A percentile compares a stretch with the other conserved stretches of the same genome.
Conservation (phyloP, 1,140 invertebrate species). For the Cryptotermes secundus region DNA sequence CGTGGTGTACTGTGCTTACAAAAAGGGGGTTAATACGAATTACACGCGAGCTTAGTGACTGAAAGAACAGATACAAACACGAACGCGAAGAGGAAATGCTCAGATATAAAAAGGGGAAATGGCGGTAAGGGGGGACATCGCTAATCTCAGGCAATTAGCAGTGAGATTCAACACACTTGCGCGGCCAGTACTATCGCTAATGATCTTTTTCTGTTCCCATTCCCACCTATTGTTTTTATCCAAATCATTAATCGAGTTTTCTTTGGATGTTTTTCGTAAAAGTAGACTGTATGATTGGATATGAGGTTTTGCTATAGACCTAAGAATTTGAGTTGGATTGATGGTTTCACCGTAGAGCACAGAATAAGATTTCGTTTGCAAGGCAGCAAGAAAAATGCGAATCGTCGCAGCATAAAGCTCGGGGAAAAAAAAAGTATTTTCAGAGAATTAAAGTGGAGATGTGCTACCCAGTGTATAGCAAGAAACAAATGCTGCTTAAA, state of each 20-base stretch:
- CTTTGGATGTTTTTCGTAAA: not conserved
- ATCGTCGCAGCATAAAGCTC: too few species aligned
- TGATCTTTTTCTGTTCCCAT: not conserved
- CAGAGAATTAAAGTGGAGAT: too few species aligned
- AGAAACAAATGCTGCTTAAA: too few species aligned
- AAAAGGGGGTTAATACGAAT: not conserved
- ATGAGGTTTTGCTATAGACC: too few species aligned
- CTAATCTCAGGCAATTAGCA: not conserved
- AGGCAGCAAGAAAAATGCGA: too few species aligned
- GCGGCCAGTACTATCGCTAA: not conserved
- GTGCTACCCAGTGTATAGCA: too few species aligned
- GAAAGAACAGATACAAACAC: not conserved
- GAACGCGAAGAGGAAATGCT: too few species aligned
- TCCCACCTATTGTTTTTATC: not conserved
- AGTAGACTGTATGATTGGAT: not conserved
- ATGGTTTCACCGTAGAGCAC: too few species aligned
- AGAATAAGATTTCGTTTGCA: too few species aligned
- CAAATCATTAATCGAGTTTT: not conserved
- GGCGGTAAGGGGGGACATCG: not conserved
- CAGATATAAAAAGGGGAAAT: not conserved
- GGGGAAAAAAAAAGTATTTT: too few species aligned
- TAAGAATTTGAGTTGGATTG: too few species aligned
- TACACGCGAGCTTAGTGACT: not conserved
- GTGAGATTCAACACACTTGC: not conserved
- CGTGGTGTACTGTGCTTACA: not conserved